Evolutionary conservation across 30 jellyfish, hydroid and myxozoan genomes (phyloP).

Genomic region (Mastigias papua): DNA sequence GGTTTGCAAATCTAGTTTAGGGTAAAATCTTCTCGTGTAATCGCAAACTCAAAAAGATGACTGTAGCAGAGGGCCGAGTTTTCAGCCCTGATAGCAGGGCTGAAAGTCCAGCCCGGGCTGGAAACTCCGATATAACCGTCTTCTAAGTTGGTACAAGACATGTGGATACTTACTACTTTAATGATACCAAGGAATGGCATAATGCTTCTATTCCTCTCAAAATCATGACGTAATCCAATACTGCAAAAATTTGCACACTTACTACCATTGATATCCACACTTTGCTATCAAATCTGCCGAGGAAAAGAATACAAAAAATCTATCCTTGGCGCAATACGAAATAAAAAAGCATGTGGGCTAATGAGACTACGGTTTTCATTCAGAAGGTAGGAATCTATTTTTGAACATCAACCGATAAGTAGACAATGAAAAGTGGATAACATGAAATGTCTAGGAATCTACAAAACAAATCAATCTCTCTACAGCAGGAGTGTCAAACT

Average conservation of each 20-base stretch:
- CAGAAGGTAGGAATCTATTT: too few species aligned
- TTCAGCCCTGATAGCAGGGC: too few species aligned
- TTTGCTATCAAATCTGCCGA: slow-evolving; percentile 14
- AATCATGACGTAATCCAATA: slow-evolving; percentile 11
- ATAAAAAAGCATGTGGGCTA: neutral
- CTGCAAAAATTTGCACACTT: slow-evolving; percentile 13
- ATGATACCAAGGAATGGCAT: slow-evolving; percentile 60
- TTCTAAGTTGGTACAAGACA: too few species aligned
- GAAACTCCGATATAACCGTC: too few species aligned
- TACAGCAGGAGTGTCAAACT: neutral
- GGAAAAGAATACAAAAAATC: neutral
- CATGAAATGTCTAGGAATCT: too few species aligned
- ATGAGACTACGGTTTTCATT: neutral
- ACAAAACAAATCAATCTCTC: too few species aligned
- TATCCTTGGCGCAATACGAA: neutral
- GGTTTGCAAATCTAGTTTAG: neutral
- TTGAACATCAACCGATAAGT: too few species aligned
- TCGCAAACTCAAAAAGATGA: too few species aligned
- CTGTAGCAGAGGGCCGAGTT: too few species aligned
- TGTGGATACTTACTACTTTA: slow-evolving; percentile 30
- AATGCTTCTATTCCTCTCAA: slow-evolving; percentile 34
- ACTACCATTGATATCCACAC: slow-evolving; percentile 13
- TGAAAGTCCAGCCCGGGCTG: too few species aligned
- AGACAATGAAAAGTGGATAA: too few species aligned
- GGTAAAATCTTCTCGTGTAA: too few species aligned